Evolutionary conservation across 2,888 invertebrate species (phyloP).

Genomic region (Heliconius sara): DNA sequence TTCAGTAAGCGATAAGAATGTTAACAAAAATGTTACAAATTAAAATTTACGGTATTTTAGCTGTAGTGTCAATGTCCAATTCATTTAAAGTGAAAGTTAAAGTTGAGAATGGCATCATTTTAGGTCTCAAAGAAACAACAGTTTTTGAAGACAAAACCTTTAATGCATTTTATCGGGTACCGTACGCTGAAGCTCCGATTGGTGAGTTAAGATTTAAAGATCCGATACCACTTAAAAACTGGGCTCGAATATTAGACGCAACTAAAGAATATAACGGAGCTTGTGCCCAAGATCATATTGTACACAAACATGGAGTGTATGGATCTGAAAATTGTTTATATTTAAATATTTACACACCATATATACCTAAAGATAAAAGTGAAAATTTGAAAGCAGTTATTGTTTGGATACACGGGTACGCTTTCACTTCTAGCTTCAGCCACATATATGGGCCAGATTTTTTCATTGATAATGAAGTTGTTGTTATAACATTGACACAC

Average conservation of each 20-base stretch:
- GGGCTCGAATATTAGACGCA: conserved; percentile 83
- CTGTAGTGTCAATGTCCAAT: conserved; percentile 46
- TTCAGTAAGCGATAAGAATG: conserved; percentile 34
- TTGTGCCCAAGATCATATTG: conserved; percentile 86
- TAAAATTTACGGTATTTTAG: conserved; percentile 51
- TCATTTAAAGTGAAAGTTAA: conserved; percentile 60
- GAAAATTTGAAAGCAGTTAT: conserved; percentile 61
- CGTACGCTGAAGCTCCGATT: conserved; percentile 70
- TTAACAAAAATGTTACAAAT: conserved; percentile 52
- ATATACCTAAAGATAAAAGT: conserved; percentile 58
- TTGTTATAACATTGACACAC: conserved; percentile 70
- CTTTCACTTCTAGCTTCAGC: conserved; percentile 73
- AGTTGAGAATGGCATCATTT: conserved; percentile 64
- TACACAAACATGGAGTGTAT: conserved; percentile 65
- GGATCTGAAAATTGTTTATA: conserved; percentile 86
- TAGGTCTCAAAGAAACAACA: conserved; percentile 61
- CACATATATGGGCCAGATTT: conserved; percentile 76
- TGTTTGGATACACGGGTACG: conserved; percentile 78
- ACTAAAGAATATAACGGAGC: conserved; percentile 74
- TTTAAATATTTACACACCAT: conserved; percentile 87
- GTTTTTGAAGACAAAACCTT: conserved; percentile 62
- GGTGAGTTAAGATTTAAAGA: conserved; percentile 71
- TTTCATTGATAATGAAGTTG: conserved; percentile 70
- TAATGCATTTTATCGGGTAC: conserved; percentile 74
- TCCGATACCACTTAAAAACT: conserved; percentile 64